These are phyloP conservation scores for Eufriesea mexicana DNA, from an alignment of 1,140 invertebrate genomes.

Conservation along the genomic window DNA sequence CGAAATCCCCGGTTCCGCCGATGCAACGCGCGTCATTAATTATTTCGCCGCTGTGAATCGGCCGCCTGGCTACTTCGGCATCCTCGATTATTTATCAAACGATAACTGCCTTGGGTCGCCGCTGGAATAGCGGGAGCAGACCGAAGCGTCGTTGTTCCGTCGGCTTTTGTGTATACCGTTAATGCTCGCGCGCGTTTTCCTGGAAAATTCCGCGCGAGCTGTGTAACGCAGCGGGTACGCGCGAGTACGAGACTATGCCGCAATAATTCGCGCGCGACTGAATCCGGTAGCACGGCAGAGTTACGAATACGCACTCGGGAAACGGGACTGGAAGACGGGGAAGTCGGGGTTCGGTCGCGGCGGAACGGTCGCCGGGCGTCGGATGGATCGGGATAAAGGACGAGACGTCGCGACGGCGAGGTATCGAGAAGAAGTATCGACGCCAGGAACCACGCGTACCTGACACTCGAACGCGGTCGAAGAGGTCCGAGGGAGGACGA, in stretches of 20 bases:
- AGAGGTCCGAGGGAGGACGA: constrained; percentile 27
- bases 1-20: constrained; percentile 39
- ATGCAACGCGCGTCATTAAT: constrained; percentile 25
- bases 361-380: too few species aligned
- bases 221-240: constrained; percentile 12
- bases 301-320: background rate
- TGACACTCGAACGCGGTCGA: constrained; percentile 56
- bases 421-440: constrained; percentile 62
- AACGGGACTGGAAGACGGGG: too few species aligned
- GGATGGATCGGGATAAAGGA: constrained; percentile 15
- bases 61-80: background rate
- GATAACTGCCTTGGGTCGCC: background rate
- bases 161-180: constrained; percentile 34
- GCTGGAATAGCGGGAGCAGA: constrained; percentile 1
- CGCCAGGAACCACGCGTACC: constrained; percentile 47
- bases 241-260: background rate
- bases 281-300: background rate
- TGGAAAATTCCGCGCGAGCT: background rate
- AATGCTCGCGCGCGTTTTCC: constrained; percentile 6
- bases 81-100: constrained; percentile 38
- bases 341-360: too few species aligned
- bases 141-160: constrained; percentile 1
- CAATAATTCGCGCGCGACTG: constrained; percentile 21
- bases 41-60: constrained; percentile 24
- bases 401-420: background rate